Evolutionary conservation across 2,888 invertebrate genomes (phyloP).

Genomic region (Tetranychus piercei): DNA sequence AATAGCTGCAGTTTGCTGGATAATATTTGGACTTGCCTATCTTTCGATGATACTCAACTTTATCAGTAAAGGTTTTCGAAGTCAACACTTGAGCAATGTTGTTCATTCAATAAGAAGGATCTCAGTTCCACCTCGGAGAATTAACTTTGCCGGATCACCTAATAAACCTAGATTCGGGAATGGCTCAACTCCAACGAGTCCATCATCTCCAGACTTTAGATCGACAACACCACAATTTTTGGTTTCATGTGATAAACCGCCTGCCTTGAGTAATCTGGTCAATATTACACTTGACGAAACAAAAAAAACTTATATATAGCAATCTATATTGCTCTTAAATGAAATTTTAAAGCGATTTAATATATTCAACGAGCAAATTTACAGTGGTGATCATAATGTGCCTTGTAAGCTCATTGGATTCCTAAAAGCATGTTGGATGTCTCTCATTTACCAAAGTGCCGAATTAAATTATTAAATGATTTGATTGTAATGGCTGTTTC

Average conservation of each 20-base stretch:
- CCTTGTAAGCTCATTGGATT: too few relatives aligned
- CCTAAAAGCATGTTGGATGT: too few relatives aligned
- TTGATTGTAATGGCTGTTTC: too few relatives aligned
- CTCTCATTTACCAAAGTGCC: too few relatives aligned
- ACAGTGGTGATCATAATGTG: too few relatives aligned
- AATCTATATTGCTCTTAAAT: not conserved
- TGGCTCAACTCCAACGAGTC: not conserved
- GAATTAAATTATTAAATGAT: too few relatives aligned
- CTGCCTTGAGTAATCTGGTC: not conserved
- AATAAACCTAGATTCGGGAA: not conserved
- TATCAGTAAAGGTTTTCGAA: constrained; percentile 24
- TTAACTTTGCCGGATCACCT: not conserved
- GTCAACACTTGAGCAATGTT: constrained; percentile 19
- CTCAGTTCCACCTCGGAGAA: constrained; percentile 12
- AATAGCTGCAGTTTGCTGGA: constrained; percentile 64
- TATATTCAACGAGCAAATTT: too few relatives aligned
- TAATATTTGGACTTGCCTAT: constrained; percentile 75
- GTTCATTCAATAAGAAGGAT: constrained; percentile 20
- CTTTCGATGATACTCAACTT: constrained; percentile 48
- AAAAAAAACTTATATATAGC: not conserved
- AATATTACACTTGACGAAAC: not conserved
- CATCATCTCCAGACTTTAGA: not conserved
- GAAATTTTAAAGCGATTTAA: too few relatives aligned
- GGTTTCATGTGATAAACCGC: not conserved
- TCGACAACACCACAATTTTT: not conserved